Percentiles rank a stretch among this genome's conserved stretches.
These are phyloP conservation scores for Butorides virescens DNA, from an alignment of 2,113 vertebrate genomes.

Conservation along the genomic window DNA sequence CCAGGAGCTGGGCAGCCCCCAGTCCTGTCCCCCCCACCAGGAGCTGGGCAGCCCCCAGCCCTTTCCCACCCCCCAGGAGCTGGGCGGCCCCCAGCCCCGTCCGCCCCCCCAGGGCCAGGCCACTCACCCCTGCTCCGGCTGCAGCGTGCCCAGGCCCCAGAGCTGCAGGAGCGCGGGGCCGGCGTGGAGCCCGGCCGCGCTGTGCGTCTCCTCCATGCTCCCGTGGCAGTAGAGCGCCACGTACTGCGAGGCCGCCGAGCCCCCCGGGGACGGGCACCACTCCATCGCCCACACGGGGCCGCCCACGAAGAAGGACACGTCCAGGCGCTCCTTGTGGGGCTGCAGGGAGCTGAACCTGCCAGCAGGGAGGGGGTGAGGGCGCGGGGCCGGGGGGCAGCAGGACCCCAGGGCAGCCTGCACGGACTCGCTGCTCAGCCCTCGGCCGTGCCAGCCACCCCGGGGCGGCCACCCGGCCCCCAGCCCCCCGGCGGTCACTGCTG, in stretches of 20 bases:
- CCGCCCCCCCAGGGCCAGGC: not conserved
- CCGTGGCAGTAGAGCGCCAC: constrained; percentile 86
- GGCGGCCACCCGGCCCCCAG: fast-evolving
- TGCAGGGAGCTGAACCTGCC: constrained; percentile 82
- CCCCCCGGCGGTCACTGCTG: not conserved
- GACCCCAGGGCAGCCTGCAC: fast-evolving
- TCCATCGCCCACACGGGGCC: constrained; percentile 93
- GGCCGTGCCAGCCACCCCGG: not conserved
- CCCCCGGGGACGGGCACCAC: constrained; percentile 90
- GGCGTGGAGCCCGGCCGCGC: constrained; percentile 56
- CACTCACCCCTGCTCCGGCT: constrained; percentile 80
- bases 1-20: fast-evolving
- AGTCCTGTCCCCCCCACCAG: not conserved
- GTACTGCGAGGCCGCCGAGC: constrained; percentile 77
- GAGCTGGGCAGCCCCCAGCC: too few relatives aligned
- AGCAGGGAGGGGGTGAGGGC: not conserved
- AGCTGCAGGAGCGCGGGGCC: constrained; percentile 87
- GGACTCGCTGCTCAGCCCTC: not conserved
- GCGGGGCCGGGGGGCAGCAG: too few relatives aligned
- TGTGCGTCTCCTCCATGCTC: constrained; percentile 86
- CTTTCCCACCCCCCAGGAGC: too few relatives aligned
- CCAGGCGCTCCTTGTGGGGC: constrained; percentile 82
- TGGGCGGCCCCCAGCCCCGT: not conserved
- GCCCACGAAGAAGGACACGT: constrained; percentile 84
- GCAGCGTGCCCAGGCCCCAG: constrained; percentile 86